Evolutionary conservation across 1,140 invertebrate genomes (phyloP), one percentile per base, ranked within the genome.

Genomic region (Linepithema humile): DNA sequence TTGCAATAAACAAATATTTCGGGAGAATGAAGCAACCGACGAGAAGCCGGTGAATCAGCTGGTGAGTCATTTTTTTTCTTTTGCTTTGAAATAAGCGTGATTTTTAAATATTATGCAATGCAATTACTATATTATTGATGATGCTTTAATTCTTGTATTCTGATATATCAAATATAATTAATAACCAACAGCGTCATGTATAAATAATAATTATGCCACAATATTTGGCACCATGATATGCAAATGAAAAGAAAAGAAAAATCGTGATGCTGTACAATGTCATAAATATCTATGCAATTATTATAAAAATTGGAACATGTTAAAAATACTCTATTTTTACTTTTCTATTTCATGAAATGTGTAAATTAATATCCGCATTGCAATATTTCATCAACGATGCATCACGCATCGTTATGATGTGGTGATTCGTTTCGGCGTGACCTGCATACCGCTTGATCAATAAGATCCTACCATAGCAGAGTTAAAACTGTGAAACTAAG

Each of bases 371-470:
- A 20, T 43, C 38, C 38, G n/a, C 55, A 12, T 20, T 64, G 57
- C 73, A 23, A 75, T 75, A 23, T 75, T 45, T 75, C 12, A 7
- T n/a, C 1, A 60, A 60, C 72, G 55, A 64, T 62, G 38, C 29
- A 45, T 74, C n/a, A 15, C 23, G 35, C 35, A 32, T 74, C 23
- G 38, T 74, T 62, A 62, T 45, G 55, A 60, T 43, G 38, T 75
- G 10, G 38, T n/a, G 55, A 75, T 75, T 60, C n/a, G 38, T 74
- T 74, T 45, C 35, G 38, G 57, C n/a, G n/a, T 32, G 73, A 75
- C 26, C 38, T 45, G 57, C 38, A 45, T 75, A 62, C 45, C 40
- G 38, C 26, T 17, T 60, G 57, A 64, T 75, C 40, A 62, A 75
- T 62, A 62, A 75, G 55, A 75, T 57, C 15, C 20, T 40, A 29